A percentile compares a stretch with the other conserved stretches of the same genome.
phyloP scores from a whole-genome alignment of 2,888 invertebrate species.

The Microchrysa polita region DNA sequence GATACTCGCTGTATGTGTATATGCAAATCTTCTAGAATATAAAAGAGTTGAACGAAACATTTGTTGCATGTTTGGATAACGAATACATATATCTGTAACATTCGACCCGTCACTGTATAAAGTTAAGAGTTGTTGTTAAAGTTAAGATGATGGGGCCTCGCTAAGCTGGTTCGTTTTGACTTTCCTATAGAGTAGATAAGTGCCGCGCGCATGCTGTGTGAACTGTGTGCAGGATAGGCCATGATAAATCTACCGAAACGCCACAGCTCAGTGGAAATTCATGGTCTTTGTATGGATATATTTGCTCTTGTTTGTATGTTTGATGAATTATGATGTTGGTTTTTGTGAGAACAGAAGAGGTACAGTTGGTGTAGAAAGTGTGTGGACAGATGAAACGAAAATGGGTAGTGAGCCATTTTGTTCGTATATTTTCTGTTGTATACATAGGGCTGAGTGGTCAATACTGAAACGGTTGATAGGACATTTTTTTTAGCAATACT shows the following conservation, averaged over 20 bases:
- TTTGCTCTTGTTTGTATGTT: conserved; percentile 2
- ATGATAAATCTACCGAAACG: conserved; percentile 26
- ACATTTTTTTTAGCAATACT: too few relatives aligned
- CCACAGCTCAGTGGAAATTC: neutral
- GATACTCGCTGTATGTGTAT: neutral
- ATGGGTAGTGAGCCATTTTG: too few relatives aligned
- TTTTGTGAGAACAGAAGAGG: too few relatives aligned
- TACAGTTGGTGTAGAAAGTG: too few relatives aligned
- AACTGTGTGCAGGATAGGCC: neutral
- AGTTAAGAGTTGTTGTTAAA: conserved; percentile 26
- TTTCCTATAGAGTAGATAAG: too few relatives aligned
- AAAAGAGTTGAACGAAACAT: conserved; percentile 6
- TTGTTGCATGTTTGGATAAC: conserved; percentile 23
- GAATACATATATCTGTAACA: conserved; percentile 13
- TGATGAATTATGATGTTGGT: neutral
- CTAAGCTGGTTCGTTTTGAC: conserved; percentile 12
- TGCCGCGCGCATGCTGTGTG: neutral
- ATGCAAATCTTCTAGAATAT: neutral
- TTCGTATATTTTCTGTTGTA: too few relatives aligned
- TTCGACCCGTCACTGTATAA: too few relatives aligned
- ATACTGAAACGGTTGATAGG: too few relatives aligned
- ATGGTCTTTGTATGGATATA: conserved; percentile 17
- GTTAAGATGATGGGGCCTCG: neutral
- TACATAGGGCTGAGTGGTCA: too few relatives aligned
- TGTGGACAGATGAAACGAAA: too few relatives aligned